Percentiles rank a stretch among this genome's conserved stretches.
phyloP scores from a whole-genome alignment of 2,113 vertebrate species.

The Saimiri boliviensis region DNA sequence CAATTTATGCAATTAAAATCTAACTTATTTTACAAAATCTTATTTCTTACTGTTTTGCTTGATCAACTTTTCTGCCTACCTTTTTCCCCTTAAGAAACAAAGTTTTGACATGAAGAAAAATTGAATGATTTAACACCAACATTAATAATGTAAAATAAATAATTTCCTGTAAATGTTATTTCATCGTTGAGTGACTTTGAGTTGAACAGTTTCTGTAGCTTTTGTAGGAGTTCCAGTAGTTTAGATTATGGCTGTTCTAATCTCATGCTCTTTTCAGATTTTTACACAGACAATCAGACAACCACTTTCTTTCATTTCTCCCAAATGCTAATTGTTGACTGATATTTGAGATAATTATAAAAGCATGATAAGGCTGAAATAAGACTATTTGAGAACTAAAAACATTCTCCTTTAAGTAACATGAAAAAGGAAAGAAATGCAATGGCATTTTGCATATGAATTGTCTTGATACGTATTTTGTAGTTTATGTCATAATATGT shows the following conservation, averaged over 20 bases:
- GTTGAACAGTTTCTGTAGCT: background rate
- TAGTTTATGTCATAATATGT: background rate
- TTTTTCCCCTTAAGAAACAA: conserved; percentile 58
- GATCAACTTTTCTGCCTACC: conserved; percentile 43
- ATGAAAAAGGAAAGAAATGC: background rate
- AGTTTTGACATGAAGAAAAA: conserved; percentile 21
- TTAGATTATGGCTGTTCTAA: background rate
- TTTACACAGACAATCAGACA: background rate
- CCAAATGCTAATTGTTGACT: background rate
- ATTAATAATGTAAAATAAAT: conserved; percentile 63
- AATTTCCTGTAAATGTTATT: conserved; percentile 62
- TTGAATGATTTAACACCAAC: conserved; percentile 40
- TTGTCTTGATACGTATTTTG: background rate
- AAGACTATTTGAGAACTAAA: background rate
- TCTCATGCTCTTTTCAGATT: background rate
- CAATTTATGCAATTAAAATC: conserved; percentile 63
- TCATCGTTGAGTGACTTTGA: conserved; percentile 42
- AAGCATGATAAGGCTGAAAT: background rate
- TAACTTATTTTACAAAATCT: conserved; percentile 63
- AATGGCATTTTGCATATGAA: background rate
- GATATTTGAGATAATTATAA: background rate
- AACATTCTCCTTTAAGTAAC: background rate
- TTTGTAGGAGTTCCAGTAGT: background rate
- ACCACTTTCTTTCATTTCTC: background rate
- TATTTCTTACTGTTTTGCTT: conserved; percentile 63